Conservation (phyloP, 2,113 vertebrate genomes). For the Aspiorhynchus laticeps region DNA sequence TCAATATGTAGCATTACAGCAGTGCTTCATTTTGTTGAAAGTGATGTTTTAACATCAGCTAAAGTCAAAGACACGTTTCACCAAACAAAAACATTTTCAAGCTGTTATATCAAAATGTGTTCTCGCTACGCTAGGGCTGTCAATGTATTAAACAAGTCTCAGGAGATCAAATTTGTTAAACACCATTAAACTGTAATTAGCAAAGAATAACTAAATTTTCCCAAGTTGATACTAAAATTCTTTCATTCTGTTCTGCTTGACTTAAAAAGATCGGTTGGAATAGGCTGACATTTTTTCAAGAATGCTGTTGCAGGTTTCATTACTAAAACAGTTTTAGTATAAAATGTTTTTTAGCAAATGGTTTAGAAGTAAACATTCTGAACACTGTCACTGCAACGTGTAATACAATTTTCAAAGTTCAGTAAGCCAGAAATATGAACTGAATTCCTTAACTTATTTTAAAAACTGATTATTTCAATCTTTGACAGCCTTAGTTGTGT, state of each 20-base stretch:
- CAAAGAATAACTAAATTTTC: neutral
- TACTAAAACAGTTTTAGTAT: neutral
- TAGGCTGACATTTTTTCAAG: neutral
- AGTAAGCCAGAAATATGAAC: neutral
- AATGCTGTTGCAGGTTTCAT: neutral
- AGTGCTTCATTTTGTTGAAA: neutral
- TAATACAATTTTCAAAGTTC: neutral
- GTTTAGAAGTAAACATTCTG: neutral
- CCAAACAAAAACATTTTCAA: neutral
- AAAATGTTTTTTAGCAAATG: neutral
- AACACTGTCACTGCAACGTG: neutral
- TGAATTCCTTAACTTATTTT: neutral
- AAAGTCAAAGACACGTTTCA: neutral
- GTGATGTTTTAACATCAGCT: neutral
- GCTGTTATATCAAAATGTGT: neutral
- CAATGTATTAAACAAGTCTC: neutral
- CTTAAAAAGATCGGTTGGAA: neutral
- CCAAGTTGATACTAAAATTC: neutral
- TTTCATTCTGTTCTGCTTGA: neutral
- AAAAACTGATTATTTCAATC: neutral
- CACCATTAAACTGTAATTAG: neutral
- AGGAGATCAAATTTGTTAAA: neutral
- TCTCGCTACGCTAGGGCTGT: neutral
- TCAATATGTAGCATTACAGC: neutral
- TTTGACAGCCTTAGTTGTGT: constrained; percentile 4